phyloP scores from a whole-genome alignment of 2,888 invertebrate genomes.

The Parochlus steinenii region DNA sequence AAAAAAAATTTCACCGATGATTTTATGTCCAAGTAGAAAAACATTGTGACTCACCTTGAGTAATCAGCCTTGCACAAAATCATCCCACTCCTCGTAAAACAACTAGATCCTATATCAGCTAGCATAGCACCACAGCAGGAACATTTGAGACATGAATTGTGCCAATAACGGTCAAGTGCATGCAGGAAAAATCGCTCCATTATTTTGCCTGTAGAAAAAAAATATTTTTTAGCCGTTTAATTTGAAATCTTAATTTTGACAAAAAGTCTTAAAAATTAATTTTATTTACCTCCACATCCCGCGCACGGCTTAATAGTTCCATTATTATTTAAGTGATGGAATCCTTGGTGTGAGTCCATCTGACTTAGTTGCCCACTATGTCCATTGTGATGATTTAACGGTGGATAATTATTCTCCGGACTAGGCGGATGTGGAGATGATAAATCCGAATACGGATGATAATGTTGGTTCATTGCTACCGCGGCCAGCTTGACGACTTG shows the following conservation, averaged over 20 bases:
- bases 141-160: conserved; percentile 89
- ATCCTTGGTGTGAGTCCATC: conserved; percentile 15
- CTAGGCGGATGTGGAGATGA: conserved; percentile 62
- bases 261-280: too few species aligned
- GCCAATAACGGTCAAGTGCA: conserved; percentile 91
- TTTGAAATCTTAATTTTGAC: too few species aligned
- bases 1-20: background rate
- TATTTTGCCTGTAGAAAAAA: conserved; percentile 42
- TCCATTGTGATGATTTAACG: conserved; percentile 32
- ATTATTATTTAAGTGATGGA: conserved; percentile 23
- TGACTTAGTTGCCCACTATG: conserved; percentile 18
- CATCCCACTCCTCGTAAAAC: conserved; percentile 86
- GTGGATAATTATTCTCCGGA: conserved; percentile 51
- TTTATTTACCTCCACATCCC: conserved; percentile 61
- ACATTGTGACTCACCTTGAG: conserved; percentile 72
- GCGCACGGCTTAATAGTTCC: conserved; percentile 61
- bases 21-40: too few species aligned
- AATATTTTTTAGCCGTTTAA: too few species aligned
- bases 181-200: conserved; percentile 80
- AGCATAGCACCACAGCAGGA: conserved; percentile 76
- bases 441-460: conserved; percentile 70
- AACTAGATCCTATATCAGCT: conserved; percentile 80
- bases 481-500: conserved; percentile 65
- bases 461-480: conserved; percentile 81
- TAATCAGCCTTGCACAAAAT: conserved; percentile 92